These are phyloP conservation scores for Heterodera schachtii DNA, from an alignment of 1,140 invertebrate genomes.

Conservation along the genomic window DNA sequence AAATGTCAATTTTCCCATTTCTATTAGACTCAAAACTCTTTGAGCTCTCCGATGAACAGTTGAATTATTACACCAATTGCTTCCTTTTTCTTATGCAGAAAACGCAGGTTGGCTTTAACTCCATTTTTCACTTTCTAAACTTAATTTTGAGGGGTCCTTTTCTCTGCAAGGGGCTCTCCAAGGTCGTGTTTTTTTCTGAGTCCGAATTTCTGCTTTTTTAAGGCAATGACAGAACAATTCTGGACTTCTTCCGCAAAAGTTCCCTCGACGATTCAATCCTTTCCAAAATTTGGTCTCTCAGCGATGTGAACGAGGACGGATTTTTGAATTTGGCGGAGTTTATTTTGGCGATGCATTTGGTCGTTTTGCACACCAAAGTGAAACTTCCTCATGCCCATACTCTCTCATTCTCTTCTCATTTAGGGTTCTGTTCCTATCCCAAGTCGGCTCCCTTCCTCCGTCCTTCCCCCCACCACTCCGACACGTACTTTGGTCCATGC, in stretches of 20 bases:
- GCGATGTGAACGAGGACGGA: constrained; percentile 84
- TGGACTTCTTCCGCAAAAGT: constrained; percentile 49
- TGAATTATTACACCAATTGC: constrained; percentile 50
- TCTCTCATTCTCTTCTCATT: neutral
- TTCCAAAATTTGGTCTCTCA: constrained; percentile 82
- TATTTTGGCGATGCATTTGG: constrained; percentile 96
- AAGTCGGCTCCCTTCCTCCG: constrained; percentile 30
- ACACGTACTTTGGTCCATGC: constrained; percentile 19
- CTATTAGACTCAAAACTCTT: constrained; percentile 41
- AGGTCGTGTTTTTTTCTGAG: constrained; percentile 2
- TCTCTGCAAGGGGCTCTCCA: constrained; percentile 41
- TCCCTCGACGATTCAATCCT: constrained; percentile 39
- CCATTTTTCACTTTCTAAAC: constrained; percentile 4
- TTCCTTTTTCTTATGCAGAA: constrained; percentile 47
- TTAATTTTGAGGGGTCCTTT: constrained; percentile 27
- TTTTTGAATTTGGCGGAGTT: constrained; percentile 92
- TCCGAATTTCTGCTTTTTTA: neutral
- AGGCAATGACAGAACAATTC: constrained; percentile 14
- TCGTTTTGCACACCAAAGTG: constrained; percentile 67
- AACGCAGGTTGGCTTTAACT: constrained; percentile 25
- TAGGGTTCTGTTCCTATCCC: constrained; percentile 45
- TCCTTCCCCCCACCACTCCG: constrained; percentile 42
- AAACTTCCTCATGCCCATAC: neutral
- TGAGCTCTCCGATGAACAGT: constrained; percentile 51
- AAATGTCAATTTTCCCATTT: neutral